Percentiles rank a stretch among this genome's conserved stretches.
phyloP scores from a whole-genome alignment of 2,888 invertebrate species.

The Teleogryllus oceanicus region DNA sequence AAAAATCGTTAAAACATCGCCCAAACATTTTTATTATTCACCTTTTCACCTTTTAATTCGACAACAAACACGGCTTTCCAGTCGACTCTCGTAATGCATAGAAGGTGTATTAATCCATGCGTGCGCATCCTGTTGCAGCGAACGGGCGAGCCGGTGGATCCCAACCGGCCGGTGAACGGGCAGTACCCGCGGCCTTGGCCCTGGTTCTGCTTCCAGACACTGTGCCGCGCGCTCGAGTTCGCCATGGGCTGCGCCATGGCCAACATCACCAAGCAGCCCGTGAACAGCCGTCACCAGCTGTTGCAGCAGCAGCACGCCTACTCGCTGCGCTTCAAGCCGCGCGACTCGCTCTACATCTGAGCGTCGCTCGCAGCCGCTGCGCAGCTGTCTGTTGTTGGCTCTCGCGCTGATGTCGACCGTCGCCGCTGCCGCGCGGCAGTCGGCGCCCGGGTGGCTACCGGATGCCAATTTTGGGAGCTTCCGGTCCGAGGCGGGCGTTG shows the following conservation, averaged over 20 bases:
- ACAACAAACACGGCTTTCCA: too few species aligned
- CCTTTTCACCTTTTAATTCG: too few species aligned
- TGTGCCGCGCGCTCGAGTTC: constrained; percentile 51
- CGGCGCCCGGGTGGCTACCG: too few species aligned
- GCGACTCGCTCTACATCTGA: constrained; percentile 47
- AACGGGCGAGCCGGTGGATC: background rate
- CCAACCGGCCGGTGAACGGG: background rate
- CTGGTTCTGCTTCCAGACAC: constrained; percentile 56
- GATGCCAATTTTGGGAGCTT: too few species aligned
- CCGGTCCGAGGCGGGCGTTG: too few species aligned
- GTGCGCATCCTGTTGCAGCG: background rate
- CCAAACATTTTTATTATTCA: too few species aligned
- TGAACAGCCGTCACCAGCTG: constrained; percentile 48
- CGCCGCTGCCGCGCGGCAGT: too few species aligned
- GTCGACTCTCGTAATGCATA: too few species aligned
- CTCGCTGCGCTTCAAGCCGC: constrained; percentile 46
- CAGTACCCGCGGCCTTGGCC: constrained; percentile 49
- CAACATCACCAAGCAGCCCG: constrained; percentile 55
- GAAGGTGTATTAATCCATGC: too few species aligned
- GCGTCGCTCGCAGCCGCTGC: background rate
- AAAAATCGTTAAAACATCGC: too few species aligned
- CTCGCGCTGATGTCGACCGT: too few species aligned
- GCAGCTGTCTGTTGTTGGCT: too few species aligned
- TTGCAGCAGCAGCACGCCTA: constrained; percentile 46
- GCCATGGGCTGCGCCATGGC: constrained; percentile 55